phyloP scores from a whole-genome alignment of 2,888 invertebrate genomes.

The Venusia cambrica region DNA sequence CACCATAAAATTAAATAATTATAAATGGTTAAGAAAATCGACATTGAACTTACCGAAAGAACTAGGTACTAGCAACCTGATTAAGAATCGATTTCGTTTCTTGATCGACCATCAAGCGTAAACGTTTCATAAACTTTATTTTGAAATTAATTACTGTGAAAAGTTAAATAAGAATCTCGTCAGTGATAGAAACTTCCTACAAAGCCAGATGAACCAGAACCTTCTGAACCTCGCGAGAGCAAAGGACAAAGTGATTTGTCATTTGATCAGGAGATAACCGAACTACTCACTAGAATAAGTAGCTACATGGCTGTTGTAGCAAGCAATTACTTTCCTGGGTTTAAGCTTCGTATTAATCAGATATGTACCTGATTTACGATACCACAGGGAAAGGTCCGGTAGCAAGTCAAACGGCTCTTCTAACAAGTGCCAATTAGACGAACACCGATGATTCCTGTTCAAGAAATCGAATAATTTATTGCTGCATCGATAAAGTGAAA shows the following conservation, averaged over 20 bases:
- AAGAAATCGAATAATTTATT: constrained; percentile 27
- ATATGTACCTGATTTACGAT: constrained; percentile 37
- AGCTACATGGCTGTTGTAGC: too few relatives aligned
- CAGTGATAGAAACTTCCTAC: too few relatives aligned
- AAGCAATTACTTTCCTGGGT: too few relatives aligned
- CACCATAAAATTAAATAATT: constrained; percentile 7
- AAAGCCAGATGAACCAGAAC: too few relatives aligned
- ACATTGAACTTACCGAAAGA: constrained; percentile 21
- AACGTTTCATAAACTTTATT: too few relatives aligned
- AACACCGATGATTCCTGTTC: constrained; percentile 23
- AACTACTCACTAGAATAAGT: too few relatives aligned
- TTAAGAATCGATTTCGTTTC: constrained; percentile 3
- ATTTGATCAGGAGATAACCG: too few relatives aligned
- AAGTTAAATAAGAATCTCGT: too few relatives aligned
- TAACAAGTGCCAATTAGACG: constrained; percentile 44
- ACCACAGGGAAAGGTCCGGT: constrained; percentile 56
- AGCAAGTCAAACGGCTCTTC: constrained; percentile 43
- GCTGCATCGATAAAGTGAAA: constrained; percentile 23
- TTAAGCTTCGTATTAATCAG: too few relatives aligned
- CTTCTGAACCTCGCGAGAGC: too few relatives aligned
- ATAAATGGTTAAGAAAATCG: constrained; percentile 2
- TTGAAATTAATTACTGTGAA: too few relatives aligned
- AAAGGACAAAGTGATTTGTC: too few relatives aligned
- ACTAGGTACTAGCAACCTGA: constrained; percentile 24
- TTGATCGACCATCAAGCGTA: constrained; percentile 4